These are phyloP conservation scores for Poeciliopsis turneri DNA, from an alignment of 2,797 vertebrate genomes.

Conservation along the genomic window DNA sequence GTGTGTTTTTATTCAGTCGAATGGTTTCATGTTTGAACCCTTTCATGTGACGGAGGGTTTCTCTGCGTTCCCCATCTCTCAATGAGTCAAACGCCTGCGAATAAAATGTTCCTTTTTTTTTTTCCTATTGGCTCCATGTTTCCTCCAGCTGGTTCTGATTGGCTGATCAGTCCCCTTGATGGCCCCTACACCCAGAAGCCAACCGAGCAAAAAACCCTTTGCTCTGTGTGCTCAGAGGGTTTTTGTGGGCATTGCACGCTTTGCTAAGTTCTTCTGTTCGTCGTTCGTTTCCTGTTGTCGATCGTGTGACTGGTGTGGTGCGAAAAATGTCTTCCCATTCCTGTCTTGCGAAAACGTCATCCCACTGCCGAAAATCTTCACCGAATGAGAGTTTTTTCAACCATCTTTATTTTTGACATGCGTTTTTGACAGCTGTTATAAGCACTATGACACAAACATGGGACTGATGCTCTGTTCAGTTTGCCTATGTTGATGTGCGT, in stretches of 20 bases:
- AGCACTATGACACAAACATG: too few species aligned
- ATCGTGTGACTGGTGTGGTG: too few species aligned
- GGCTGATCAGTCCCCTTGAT: background rate
- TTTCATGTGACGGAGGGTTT: background rate
- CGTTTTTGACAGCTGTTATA: too few species aligned
- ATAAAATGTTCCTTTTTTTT: background rate
- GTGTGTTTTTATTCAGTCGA: background rate
- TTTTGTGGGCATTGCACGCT: background rate
- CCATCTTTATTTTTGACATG: too few species aligned
- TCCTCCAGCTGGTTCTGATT: background rate
- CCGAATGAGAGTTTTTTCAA: too few species aligned
- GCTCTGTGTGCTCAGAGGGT: background rate
- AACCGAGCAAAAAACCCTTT: background rate
- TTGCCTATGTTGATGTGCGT: too few species aligned
- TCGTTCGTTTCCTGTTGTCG: background rate
- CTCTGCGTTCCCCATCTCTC: background rate
- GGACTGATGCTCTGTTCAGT: too few species aligned
- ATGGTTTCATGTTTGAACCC: background rate
- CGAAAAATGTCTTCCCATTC: too few species aligned
- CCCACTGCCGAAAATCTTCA: too few species aligned
- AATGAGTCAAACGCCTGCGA: background rate
- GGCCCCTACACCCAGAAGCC: background rate
- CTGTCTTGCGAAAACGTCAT: too few species aligned
- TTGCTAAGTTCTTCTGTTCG: background rate
- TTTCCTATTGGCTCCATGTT: background rate